These are phyloP conservation scores for Jordanella pulchra DNA, from an alignment of 2,797 vertebrate species.

Conservation along the genomic window DNA sequence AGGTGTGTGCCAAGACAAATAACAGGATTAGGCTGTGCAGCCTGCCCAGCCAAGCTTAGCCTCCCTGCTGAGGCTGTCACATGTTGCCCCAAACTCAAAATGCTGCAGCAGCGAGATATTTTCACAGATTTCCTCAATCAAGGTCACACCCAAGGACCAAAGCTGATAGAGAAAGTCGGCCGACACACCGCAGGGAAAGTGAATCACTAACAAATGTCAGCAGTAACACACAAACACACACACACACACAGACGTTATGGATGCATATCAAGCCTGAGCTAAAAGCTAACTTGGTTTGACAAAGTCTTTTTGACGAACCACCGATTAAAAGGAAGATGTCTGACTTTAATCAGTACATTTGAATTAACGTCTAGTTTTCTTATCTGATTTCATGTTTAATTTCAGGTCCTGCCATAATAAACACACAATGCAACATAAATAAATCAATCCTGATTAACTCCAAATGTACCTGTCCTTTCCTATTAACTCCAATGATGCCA, in stretches of 20 bases:
- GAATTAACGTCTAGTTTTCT: background rate
- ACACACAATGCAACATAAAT: background rate
- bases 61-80: constrained; percentile 55
- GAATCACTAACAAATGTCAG: constrained; percentile 28
- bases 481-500: constrained; percentile 98
- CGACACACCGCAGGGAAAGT: constrained; percentile 7
- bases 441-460: too few relatives aligned
- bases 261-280: background rate
- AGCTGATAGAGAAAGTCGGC: constrained; percentile 11
- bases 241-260: background rate
- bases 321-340: background rate
- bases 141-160: constrained; percentile 45
- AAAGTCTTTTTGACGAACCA: background rate
- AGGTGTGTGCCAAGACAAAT: constrained; percentile 61
- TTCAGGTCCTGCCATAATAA: background rate
- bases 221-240: constrained; percentile 7
- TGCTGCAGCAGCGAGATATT: constrained; percentile 41
- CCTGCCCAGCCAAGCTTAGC: constrained; percentile 42
- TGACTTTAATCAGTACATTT: background rate
- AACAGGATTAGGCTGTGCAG: constrained; percentile 73
- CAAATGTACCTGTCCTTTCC: constrained; percentile 92
- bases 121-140: constrained; percentile 44
- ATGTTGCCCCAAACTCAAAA: constrained; percentile 48
- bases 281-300: background rate
- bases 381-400: background rate